phyloP scores from a whole-genome alignment of 2,113 vertebrate species.

The Paramisgurnus dabryanus region DNA sequence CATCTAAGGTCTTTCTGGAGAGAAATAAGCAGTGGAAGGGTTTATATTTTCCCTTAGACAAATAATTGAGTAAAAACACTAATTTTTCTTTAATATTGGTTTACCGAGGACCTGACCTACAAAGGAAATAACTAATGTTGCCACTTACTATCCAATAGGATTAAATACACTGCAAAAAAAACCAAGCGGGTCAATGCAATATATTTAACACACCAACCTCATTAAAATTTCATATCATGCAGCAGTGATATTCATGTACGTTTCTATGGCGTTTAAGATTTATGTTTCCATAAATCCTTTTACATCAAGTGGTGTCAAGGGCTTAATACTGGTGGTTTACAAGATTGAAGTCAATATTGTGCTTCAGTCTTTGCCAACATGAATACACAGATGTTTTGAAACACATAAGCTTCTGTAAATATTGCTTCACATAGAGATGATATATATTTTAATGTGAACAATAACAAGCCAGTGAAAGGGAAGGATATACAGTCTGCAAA shows the following conservation, averaged over 20 bases:
- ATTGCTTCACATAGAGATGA: background rate
- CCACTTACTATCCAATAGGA: background rate
- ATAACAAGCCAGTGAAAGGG: no score
- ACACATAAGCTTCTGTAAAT: background rate
- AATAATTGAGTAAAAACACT: no score
- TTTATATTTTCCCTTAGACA: no score
- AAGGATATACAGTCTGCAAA: background rate
- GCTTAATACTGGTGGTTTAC: slow-evolving; percentile 6
- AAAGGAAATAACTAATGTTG: background rate
- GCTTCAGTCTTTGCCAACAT: slow-evolving; percentile 5
- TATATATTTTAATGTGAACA: no score
- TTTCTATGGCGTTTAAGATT: background rate
- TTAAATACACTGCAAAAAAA: background rate
- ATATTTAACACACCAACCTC: background rate
- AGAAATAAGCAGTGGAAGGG: no score
- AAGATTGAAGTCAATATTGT: slow-evolving; percentile 16
- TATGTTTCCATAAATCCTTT: background rate
- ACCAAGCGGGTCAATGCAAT: background rate
- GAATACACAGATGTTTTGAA: background rate
- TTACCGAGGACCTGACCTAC: background rate
- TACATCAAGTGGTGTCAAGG: slow-evolving; percentile 16
- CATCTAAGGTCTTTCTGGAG: no score
- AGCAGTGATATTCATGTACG: slow-evolving; percentile 10
- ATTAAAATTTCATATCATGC: background rate
- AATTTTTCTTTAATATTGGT: background rate